Evolutionary conservation across 1,140 invertebrate genomes (phyloP).

Genomic region (Conus betulinus): DNA sequence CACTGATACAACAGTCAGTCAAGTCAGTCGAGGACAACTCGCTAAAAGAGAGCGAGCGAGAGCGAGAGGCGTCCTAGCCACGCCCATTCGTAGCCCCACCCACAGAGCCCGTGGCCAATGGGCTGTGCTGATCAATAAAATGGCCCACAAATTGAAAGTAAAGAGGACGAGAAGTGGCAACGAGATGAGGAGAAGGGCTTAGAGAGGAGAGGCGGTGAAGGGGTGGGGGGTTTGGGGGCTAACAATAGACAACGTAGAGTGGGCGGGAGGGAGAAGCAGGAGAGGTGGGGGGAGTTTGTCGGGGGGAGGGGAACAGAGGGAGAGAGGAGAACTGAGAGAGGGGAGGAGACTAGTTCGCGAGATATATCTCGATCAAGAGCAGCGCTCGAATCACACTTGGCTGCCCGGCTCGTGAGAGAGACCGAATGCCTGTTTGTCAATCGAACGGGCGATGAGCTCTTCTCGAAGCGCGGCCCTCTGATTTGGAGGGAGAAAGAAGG

Average conservation of each 20-base stretch:
- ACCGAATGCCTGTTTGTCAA: neutral
- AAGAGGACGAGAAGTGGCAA: neutral
- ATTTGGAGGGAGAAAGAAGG: neutral
- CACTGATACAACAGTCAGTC: too few relatives aligned
- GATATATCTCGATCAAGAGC: conserved; percentile 20
- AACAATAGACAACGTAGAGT: too few relatives aligned
- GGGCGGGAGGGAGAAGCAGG: neutral
- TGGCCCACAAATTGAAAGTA: conserved; percentile 34
- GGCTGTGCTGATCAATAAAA: conserved; percentile 5
- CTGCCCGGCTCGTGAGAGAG: conserved; percentile 30
- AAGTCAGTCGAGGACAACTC: too few relatives aligned
- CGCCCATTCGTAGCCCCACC: neutral
- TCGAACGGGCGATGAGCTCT: neutral
- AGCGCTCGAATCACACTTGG: conserved; percentile 5
- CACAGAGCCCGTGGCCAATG: neutral
- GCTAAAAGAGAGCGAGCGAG: neutral
- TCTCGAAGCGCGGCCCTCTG: neutral
- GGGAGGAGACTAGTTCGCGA: neutral
- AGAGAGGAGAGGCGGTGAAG: neutral
- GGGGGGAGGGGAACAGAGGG: too few relatives aligned
- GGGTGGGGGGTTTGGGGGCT: neutral
- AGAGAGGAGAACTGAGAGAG: too few relatives aligned
- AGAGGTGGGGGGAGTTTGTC: neutral
- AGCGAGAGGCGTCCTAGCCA: neutral
- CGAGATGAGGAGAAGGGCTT: neutral